phyloP scores from a whole-genome alignment of 2,888 invertebrate species.

The Eilema depressum region DNA sequence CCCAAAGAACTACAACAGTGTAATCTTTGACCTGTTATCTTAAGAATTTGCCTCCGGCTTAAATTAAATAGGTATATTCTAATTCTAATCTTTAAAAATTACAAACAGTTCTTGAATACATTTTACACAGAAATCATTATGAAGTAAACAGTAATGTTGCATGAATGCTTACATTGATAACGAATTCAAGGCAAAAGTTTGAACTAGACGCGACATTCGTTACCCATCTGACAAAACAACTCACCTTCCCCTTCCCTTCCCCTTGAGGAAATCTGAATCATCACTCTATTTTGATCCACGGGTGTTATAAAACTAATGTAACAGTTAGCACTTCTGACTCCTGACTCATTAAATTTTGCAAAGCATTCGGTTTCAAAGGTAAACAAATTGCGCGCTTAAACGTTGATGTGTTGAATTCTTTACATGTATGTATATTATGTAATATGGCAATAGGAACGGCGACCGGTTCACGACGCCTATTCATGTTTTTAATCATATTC shows the following conservation, averaged over 20 bases:
- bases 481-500: slow-evolving; percentile 10
- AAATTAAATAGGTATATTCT: background rate
- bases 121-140: background rate
- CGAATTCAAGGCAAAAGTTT: background rate
- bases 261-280: slow-evolving; percentile 2
- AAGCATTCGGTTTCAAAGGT: slow-evolving; percentile 29
- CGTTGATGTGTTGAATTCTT: slow-evolving; percentile 30
- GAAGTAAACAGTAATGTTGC: background rate
- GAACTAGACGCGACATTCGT: background rate
- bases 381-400: slow-evolving; percentile 44
- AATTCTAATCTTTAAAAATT: background rate
- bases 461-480: slow-evolving; percentile 39
- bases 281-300: background rate
- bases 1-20: background rate
- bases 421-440: slow-evolving; percentile 9
- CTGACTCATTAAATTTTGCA: background rate
- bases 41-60: background rate
- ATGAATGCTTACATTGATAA: background rate
- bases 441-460: slow-evolving; percentile 8
- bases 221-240: background rate
- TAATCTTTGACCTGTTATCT: background rate
- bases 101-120: slow-evolving; percentile 1
- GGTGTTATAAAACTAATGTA: background rate
- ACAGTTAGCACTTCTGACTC: background rate
- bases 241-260: no score